phyloP scores from a whole-genome alignment of 2,113 vertebrate genomes.

The Seriola rivoliana region DNA sequence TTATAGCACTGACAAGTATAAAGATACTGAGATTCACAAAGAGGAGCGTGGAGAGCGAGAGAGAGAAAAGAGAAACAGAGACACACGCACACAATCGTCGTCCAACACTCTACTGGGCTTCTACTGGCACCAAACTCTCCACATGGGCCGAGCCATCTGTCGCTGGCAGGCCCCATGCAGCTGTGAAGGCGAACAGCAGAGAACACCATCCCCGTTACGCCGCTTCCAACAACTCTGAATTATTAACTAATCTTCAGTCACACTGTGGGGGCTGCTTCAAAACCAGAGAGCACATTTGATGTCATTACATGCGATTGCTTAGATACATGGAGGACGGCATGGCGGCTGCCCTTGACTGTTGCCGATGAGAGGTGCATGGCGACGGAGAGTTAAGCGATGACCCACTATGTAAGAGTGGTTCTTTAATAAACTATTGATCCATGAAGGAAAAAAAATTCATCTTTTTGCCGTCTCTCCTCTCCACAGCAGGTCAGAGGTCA shows the following conservation, averaged over 20 bases:
- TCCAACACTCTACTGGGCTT: constrained; percentile 50
- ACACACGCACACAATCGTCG: constrained; percentile 7
- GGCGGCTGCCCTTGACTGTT: background rate
- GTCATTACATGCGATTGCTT: constrained; percentile 42
- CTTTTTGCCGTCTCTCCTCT: background rate
- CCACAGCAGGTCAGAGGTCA: constrained; percentile 41
- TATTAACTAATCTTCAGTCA: constrained; percentile 71
- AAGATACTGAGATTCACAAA: background rate
- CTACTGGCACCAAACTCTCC: constrained; percentile 55
- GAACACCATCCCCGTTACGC: constrained; percentile 42
- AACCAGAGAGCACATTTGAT: constrained; percentile 50
- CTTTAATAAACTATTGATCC: constrained; percentile 27
- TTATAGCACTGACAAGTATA: background rate
- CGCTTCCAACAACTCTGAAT: constrained; percentile 73
- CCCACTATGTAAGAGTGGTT: background rate
- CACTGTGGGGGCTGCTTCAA: constrained; percentile 44
- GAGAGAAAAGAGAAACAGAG: constrained; percentile 13
- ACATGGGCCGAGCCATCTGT: constrained; percentile 78
- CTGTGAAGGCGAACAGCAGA: constrained; percentile 72
- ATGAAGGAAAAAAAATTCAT: background rate
- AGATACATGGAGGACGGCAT: background rate
- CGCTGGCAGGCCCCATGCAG: constrained; percentile 76
- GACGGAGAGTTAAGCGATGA: background rate
- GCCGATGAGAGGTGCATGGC: background rate
- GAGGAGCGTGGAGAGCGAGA: constrained; percentile 8